Conservation (phyloP, 1,140 invertebrate genomes). For the Linepithema humile region DNA sequence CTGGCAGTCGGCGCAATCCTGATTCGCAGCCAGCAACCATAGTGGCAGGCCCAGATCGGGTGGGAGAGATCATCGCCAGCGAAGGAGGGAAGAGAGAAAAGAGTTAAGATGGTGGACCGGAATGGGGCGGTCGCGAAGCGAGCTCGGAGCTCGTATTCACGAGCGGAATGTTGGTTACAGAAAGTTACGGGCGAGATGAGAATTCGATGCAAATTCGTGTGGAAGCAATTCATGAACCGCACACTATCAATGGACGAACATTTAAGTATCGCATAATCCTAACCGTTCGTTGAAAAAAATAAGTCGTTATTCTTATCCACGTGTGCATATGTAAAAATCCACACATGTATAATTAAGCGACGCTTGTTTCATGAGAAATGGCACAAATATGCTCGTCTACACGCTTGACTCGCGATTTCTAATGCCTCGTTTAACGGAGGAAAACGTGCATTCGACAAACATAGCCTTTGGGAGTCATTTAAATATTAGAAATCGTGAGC, state of each 20-base stretch:
- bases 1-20: slow-evolving; percentile 16
- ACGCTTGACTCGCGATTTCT: not conserved
- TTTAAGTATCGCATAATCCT: too few species aligned
- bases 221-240: not conserved
- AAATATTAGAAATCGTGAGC: not conserved
- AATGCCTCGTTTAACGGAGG: not conserved
- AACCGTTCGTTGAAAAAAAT: not conserved
- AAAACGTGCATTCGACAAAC: not conserved
- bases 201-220: not conserved
- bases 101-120: slow-evolving; percentile 59
- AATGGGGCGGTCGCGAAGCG: slow-evolving; percentile 44
- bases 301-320: too few species aligned
- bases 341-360: slow-evolving; percentile 30
- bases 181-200: not conserved
- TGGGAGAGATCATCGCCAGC: slow-evolving; percentile 40
- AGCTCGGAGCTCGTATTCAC: slow-evolving; percentile 24
- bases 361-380: not conserved
- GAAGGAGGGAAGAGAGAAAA: slow-evolving; percentile 50
- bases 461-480: not conserved
- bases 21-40: slow-evolving; percentile 41
- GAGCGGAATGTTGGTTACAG: slow-evolving; percentile 11
- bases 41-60: slow-evolving; percentile 6
- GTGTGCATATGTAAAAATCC: not conserved
- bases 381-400: not conserved
- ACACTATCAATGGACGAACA: not conserved